phyloP scores from a whole-genome alignment of 2,797 vertebrate species.

The Alcedo quadribrachys region DNA sequence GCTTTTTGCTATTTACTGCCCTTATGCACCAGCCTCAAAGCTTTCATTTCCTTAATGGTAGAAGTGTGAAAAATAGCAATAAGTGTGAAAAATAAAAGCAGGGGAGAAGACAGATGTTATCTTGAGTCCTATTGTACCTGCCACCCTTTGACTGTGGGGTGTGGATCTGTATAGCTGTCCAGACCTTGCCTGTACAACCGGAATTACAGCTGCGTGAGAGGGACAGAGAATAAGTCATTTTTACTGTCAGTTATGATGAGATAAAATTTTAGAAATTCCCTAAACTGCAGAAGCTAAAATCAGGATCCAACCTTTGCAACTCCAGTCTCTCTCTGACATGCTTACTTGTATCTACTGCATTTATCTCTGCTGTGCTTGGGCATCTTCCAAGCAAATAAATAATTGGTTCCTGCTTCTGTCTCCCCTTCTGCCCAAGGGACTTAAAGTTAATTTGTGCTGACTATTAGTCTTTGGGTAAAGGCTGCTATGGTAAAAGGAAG shows the following conservation, averaged over 20 bases:
- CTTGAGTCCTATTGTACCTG: background rate
- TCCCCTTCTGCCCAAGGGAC: constrained; percentile 25
- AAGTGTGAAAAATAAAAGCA: background rate
- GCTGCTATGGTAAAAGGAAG: background rate
- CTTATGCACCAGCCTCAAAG: background rate
- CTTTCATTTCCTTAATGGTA: background rate
- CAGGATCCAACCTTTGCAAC: background rate
- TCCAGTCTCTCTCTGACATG: background rate
- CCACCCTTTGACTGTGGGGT: background rate
- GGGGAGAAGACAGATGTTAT: background rate
- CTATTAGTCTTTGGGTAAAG: constrained; percentile 28
- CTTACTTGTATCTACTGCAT: background rate
- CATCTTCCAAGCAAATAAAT: constrained; percentile 52
- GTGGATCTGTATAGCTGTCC: background rate
- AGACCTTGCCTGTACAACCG: background rate
- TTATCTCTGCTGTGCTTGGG: constrained; percentile 45
- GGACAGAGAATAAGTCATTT: background rate
- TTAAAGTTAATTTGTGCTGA: constrained; percentile 53
- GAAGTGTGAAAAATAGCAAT: background rate
- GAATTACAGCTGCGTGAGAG: background rate
- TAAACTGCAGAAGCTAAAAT: background rate
- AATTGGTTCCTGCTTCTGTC: constrained; percentile 47
- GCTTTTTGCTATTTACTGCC: background rate
- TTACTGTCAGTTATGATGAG: background rate
- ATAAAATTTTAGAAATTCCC: background rate